Evolutionary conservation across 37 sponge, comb jelly and placozoan species (phyloP).

Genomic region (Mnemiopsis leidyi): DNA sequence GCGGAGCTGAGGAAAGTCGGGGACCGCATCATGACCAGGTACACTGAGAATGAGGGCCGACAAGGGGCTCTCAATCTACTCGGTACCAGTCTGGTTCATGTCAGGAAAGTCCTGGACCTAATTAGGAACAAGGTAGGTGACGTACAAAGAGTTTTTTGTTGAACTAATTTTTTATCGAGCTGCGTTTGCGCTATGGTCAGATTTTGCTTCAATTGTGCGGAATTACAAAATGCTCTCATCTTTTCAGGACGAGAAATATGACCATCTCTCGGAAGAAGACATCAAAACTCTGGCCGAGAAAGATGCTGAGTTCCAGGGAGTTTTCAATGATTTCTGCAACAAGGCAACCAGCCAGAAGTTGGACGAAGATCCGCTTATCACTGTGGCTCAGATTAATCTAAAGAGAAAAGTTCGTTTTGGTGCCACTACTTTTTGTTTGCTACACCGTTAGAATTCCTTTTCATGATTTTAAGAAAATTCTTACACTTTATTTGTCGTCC

Average conservation of each 20-base stretch:
- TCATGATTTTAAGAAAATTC: too few relatives aligned
- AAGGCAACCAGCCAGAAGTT: background rate
- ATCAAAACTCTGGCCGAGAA: constrained; percentile 78
- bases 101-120: constrained; percentile 79
- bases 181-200: too few relatives aligned
- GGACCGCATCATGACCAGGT: constrained; percentile 72
- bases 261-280: constrained; percentile 80
- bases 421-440: too few relatives aligned
- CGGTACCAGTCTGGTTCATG: constrained; percentile 75
- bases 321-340: constrained; percentile 46
- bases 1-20: constrained; percentile 77
- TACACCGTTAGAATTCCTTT: too few relatives aligned
- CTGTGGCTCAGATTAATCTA: constrained; percentile 17
- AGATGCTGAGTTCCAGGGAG: constrained; percentile 70
- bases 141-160: too few relatives aligned
- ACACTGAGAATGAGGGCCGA: constrained; percentile 71
- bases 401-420: background rate
- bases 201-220: too few relatives aligned
- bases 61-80: constrained; percentile 78
- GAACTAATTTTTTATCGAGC: too few relatives aligned
- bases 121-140: constrained; percentile 69
- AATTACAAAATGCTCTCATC: too few relatives aligned
- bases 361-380: background rate
- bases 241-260: constrained; percentile 82
- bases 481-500: too few relatives aligned